These are phyloP conservation scores for Euschistus heros DNA, from an alignment of 1,140 invertebrate species.

Conservation along the genomic window DNA sequence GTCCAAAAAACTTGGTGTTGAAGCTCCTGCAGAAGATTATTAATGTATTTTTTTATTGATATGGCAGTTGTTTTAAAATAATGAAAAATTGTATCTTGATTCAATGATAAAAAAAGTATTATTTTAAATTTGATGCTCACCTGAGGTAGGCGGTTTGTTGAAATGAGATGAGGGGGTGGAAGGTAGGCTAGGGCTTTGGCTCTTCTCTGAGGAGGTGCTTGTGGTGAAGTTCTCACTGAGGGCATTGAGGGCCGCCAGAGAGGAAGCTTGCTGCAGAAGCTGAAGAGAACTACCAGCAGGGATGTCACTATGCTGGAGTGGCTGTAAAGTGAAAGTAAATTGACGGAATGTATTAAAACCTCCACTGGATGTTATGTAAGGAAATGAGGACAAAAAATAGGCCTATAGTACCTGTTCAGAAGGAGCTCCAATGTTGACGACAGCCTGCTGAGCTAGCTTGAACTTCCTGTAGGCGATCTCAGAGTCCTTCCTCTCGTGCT, in stretches of 20 bases:
- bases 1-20: conserved; percentile 22
- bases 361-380: too few relatives aligned
- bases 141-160: background rate
- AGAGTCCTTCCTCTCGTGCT: conserved; percentile 87
- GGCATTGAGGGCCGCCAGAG: conserved; percentile 30
- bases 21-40: conserved; percentile 7
- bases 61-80: background rate
- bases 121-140: too few relatives aligned
- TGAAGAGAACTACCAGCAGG: conserved; percentile 27
- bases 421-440: conserved; percentile 31
- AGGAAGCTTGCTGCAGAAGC: conserved; percentile 30
- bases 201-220: conserved; percentile 41
- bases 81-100: background rate
- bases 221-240: conserved; percentile 32
- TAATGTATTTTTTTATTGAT: background rate
- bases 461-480: conserved; percentile 73
- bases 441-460: conserved; percentile 48
- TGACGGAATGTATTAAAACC: background rate
- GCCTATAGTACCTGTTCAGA: background rate
- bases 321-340: background rate
- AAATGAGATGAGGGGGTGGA: background rate
- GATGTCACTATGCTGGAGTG: conserved; percentile 25
- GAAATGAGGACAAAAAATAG: background rate
- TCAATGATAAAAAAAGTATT: too few relatives aligned
- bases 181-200: conserved; percentile 26